These are phyloP conservation scores for Macropis europaea DNA, from an alignment of 2,888 invertebrate genomes.

Conservation along the genomic window DNA sequence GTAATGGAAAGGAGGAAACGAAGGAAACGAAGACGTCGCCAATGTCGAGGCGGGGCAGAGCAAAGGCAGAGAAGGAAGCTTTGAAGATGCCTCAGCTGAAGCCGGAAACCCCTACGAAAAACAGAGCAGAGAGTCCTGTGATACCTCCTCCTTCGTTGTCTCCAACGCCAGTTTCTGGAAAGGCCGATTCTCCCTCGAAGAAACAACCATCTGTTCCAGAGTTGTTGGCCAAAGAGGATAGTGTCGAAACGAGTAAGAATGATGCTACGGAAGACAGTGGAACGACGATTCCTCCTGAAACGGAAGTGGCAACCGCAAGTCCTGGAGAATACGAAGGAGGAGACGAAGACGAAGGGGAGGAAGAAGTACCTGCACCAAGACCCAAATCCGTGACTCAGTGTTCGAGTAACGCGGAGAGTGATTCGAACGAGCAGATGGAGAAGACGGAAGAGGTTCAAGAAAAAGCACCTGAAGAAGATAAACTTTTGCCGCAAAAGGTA, in stretches of 20 bases:
- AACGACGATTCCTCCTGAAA: slow-evolving; percentile 59
- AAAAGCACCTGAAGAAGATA: slow-evolving; percentile 63
- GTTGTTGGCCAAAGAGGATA: slow-evolving; percentile 41
- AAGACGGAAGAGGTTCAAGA: slow-evolving; percentile 71
- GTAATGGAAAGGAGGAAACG: slow-evolving; percentile 72
- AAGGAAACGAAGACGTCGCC: slow-evolving; percentile 58
- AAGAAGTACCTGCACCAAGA: slow-evolving; percentile 66
- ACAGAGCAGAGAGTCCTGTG: slow-evolving; percentile 62
- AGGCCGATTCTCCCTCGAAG: slow-evolving; percentile 27
- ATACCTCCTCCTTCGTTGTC: slow-evolving; percentile 60
- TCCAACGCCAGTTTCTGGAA: slow-evolving; percentile 47
- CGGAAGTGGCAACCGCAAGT: slow-evolving; percentile 73
- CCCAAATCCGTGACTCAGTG: slow-evolving; percentile 62
- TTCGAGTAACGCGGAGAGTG: slow-evolving; percentile 37
- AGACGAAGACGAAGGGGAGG: slow-evolving; percentile 78
- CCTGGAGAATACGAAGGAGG: slow-evolving; percentile 78
- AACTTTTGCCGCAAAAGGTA: slow-evolving; percentile 55
- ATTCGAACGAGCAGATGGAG: slow-evolving; percentile 53
- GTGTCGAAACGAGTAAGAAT: slow-evolving; percentile 18
- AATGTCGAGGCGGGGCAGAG: slow-evolving; percentile 66
- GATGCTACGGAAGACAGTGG: slow-evolving; percentile 47
- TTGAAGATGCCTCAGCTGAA: slow-evolving; percentile 63
- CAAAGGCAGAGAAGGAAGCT: slow-evolving; percentile 56
- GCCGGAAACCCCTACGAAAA: slow-evolving; percentile 57
- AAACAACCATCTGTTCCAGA: slow-evolving; percentile 72